A percentile compares a stretch with the other conserved stretches of the same genome.
Evolutionary conservation across 2,113 vertebrate species (phyloP).

Genomic region (Zapus hudsonius): DNA sequence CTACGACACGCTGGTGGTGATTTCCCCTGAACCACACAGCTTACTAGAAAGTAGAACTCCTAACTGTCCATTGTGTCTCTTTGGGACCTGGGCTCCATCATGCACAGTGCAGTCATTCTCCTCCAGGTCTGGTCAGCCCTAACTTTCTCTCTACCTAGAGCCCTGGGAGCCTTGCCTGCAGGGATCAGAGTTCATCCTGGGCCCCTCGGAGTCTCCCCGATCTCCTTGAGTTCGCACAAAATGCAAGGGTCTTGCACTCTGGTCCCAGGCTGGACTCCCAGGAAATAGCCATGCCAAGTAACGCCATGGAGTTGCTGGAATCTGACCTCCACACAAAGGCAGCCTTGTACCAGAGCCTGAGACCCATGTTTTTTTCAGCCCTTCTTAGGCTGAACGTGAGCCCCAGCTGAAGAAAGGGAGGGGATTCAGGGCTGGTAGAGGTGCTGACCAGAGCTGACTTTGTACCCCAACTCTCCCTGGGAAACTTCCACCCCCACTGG

Average conservation of each 20-base stretch:
- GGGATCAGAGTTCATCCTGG: neutral
- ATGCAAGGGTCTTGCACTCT: neutral
- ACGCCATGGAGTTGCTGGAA: neutral
- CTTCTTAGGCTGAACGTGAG: slow-evolving; percentile 23
- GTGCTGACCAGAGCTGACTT: neutral
- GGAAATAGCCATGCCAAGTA: neutral
- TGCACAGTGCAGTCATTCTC: neutral
- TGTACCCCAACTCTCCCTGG: neutral
- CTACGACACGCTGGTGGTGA: neutral
- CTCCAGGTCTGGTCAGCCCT: neutral
- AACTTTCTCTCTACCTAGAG: neutral
- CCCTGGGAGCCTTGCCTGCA: neutral
- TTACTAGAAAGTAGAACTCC: neutral
- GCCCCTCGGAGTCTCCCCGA: neutral
- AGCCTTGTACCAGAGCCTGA: slow-evolving; percentile 43
- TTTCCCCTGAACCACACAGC: neutral
- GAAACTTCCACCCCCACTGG: too few species aligned
- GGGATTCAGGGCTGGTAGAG: neutral
- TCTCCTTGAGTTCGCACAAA: neutral
- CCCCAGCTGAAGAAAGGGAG: neutral
- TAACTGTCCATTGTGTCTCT: neutral
- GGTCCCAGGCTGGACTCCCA: neutral
- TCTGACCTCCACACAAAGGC: slow-evolving; percentile 33
- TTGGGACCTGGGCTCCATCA: neutral
- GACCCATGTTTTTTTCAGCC: neutral